These are phyloP conservation scores for Tinamus guttatus DNA, from an alignment of 2,113 vertebrate genomes.

Conservation along the genomic window DNA sequence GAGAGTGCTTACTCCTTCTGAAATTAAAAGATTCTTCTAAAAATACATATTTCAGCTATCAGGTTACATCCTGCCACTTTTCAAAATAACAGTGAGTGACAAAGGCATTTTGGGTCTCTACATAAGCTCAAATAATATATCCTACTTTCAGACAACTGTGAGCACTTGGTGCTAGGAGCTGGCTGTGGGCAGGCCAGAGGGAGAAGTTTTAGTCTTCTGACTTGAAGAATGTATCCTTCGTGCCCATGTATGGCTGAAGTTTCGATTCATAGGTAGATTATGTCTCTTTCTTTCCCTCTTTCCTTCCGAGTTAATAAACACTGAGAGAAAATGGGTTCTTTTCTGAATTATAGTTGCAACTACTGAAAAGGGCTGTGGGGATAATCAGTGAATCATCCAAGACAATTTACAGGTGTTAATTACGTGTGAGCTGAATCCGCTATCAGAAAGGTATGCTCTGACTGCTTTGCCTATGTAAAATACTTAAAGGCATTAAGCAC, in stretches of 20 bases:
- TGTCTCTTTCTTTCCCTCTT: background rate
- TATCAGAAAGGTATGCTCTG: background rate
- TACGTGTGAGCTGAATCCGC: background rate
- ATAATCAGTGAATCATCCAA: background rate
- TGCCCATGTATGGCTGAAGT: background rate
- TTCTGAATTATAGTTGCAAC: background rate
- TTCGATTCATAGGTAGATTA: background rate
- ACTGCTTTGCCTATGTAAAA: background rate
- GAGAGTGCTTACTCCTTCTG: background rate
- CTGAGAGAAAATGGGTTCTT: background rate
- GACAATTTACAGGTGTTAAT: background rate
- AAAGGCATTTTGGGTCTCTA: background rate
- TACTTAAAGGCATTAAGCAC: constrained; percentile 3
- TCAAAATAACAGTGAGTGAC: background rate
- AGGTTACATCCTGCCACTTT: background rate
- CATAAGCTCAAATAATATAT: background rate
- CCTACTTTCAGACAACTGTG: background rate
- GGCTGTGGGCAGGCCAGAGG: background rate
- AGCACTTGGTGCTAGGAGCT: background rate
- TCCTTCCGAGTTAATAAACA: background rate
- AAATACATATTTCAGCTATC: background rate
- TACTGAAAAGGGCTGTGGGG: background rate
- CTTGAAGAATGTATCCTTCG: background rate
- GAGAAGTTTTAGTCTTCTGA: background rate
- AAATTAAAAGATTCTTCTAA: background rate